Base-by-base conservation (phyloP, 2,888 invertebrate species). In the Harmothoe impar region DNA sequence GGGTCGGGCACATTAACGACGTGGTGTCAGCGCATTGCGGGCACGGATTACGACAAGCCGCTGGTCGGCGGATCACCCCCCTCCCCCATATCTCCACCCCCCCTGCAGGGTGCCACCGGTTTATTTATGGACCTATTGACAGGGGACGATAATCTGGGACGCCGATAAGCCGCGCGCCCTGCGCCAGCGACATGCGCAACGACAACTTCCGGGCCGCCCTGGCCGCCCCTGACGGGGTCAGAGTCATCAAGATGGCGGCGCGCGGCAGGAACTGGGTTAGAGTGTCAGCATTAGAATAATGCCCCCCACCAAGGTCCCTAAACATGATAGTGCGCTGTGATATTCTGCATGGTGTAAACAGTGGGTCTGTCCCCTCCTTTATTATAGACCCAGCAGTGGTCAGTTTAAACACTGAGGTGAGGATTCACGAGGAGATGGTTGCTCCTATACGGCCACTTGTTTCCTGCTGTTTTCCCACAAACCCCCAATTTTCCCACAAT, bases 71-170 rank as follows among this genome's bases (percentile, higher is more conserved):
- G 72, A 15, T 25, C 0, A 3, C 31, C 77, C 77, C 31, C 77
- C 77, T 77, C 31, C 3, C 31, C 77, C 17, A 20, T 25, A 20
- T 17, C 25, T 31, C 77, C 68, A 17, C 20, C 31, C 29, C 31
- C 77, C 77, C 17, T 17, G 3, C 29, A 77, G 5, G 17, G n/a
- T 17, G 5, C 81, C 81, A 20, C 81, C 86, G 23, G 5, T 29
- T 86, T 86, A 86, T 86, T 86, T 86, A 86, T 86, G 52, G 56
- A 31, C 86, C 56, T 78, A 86, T 52, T 86, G 86, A 86, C 86
- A 86, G 52, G 35, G 20, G 56, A 86, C 54, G 86, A 86, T 86
- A 86, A 86, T 86, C 86, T 86, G 31, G 52, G 7, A 0, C n/a
- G 20, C 3, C 81, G 81, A 81, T 81, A 81, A 81, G 81, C 81